Evolutionary conservation across 1,140 invertebrate species (phyloP).

Genomic region (Maniola jurtina): DNA sequence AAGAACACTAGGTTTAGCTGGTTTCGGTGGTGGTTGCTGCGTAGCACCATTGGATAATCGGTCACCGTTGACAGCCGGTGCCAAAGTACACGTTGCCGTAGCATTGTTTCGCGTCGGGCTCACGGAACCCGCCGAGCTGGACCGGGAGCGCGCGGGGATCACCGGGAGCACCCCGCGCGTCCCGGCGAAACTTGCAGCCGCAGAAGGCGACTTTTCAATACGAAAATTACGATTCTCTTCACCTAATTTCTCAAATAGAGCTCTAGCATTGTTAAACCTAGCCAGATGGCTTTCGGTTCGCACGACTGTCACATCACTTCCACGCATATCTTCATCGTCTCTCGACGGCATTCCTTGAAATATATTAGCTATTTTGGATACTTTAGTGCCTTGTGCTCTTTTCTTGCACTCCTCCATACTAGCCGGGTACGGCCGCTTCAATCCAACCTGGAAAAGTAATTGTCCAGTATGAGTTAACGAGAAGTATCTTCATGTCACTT

Average conservation of each 20-base stretch:
- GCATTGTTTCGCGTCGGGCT: slow-evolving; percentile 75
- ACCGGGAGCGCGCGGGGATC: slow-evolving; percentile 76
- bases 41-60: slow-evolving; percentile 69
- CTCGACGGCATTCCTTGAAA: slow-evolving; percentile 84
- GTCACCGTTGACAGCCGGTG: slow-evolving; percentile 71
- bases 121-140: slow-evolving; percentile 81
- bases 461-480: slow-evolving; percentile 44
- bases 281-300: slow-evolving; percentile 93
- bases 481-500: slow-evolving; percentile 43
- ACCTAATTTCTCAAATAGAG: slow-evolving; percentile 95
- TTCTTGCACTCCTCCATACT: slow-evolving; percentile 86
- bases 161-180: slow-evolving; percentile 57
- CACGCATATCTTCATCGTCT: slow-evolving; percentile 72
- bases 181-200: slow-evolving; percentile 71
- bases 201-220: slow-evolving; percentile 75
- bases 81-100: slow-evolving; percentile 66
- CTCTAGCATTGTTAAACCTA: slow-evolving; percentile 94
- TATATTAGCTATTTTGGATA: slow-evolving; percentile 93
- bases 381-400: slow-evolving; percentile 86
- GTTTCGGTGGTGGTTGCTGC: slow-evolving; percentile 66
- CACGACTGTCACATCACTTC: slow-evolving; percentile 85
- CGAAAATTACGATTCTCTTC: slow-evolving; percentile 83
- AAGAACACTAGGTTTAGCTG: slow-evolving; percentile 77
- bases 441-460: slow-evolving; percentile 68
- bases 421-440: slow-evolving; percentile 70